Evolutionary conservation across 1,140 invertebrate genomes (phyloP).

Genomic region (Ptiloglossa arizonensis): DNA sequence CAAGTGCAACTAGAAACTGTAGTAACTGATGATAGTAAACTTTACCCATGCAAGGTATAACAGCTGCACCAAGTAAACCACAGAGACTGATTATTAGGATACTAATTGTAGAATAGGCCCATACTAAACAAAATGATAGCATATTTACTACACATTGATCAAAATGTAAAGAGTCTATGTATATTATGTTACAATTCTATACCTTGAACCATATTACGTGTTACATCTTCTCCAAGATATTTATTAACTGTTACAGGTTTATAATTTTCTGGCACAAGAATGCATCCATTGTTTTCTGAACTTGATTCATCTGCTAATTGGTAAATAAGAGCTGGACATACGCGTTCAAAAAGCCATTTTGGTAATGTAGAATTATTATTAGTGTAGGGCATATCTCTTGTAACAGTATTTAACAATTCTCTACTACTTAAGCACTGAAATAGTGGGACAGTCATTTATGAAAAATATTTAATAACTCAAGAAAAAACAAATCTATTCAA

Average conservation of each 20-base stretch:
- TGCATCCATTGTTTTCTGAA: constrained; percentile 82
- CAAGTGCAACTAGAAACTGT: constrained; percentile 95
- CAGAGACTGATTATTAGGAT: constrained; percentile 92
- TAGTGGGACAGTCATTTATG: neutral
- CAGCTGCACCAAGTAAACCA: constrained; percentile 90
- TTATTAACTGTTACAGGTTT: constrained; percentile 61
- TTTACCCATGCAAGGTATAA: constrained; percentile 95
- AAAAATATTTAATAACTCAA: constrained; percentile 9
- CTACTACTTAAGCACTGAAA: constrained; percentile 79
- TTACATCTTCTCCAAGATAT: constrained; percentile 43
- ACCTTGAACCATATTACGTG: constrained; percentile 78
- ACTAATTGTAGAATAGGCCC: constrained; percentile 91
- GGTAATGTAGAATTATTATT: constrained; percentile 72
- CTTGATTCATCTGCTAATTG: constrained; percentile 83
- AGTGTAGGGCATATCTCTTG: constrained; percentile 67
- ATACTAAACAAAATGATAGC: constrained; percentile 83
- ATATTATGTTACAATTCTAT: constrained; percentile 28
- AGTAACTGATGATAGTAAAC: constrained; percentile 94
- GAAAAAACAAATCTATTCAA: neutral
- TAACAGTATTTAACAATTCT: constrained; percentile 75
- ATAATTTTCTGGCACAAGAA: constrained; percentile 77
- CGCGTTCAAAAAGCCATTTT: constrained; percentile 79
- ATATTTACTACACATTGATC: constrained; percentile 2
- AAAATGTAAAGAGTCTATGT: constrained; percentile 1
- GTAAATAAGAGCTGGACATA: constrained; percentile 86